Percentiles rank a stretch among this genome's conserved stretches.
Conservation (phyloP, 2,888 invertebrate genomes). For the Orgyia antiqua region DNA sequence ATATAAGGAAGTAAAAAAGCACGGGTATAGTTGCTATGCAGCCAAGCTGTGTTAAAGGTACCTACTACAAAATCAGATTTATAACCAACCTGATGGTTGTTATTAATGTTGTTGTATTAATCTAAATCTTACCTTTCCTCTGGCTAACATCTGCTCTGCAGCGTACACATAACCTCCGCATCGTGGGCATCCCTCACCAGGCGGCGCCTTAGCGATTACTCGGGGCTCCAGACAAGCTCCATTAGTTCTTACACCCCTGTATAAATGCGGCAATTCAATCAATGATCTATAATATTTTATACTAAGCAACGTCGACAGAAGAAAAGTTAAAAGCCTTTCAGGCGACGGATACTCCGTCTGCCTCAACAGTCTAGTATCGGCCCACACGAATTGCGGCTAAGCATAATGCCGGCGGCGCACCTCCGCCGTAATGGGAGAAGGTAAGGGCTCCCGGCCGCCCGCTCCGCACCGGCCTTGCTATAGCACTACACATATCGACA, state of each 20-base stretch:
- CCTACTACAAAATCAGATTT: too few species aligned
- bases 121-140: constrained; percentile 89
- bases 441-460: constrained; percentile 76
- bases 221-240: constrained; percentile 84
- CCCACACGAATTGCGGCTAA: constrained; percentile 67
- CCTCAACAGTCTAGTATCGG: constrained; percentile 54
- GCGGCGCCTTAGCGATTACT: constrained; percentile 88
- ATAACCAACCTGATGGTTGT: too few species aligned
- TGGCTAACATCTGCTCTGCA: constrained; percentile 94
- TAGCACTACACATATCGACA: constrained; percentile 57
- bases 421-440: constrained; percentile 79
- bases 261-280: constrained; percentile 40
- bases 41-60: too few species aligned
- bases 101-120: too few species aligned
- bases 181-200: constrained; percentile 91
- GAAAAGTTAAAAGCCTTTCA: constrained; percentile 70
- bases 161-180: constrained; percentile 94
- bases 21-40: too few species aligned
- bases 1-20: too few species aligned
- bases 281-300: constrained; percentile 22
- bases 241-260: constrained; percentile 71
- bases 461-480: constrained; percentile 68
- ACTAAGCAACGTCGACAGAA: constrained; percentile 64
- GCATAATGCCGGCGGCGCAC: constrained; percentile 73
- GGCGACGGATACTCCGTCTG: constrained; percentile 53